These are phyloP conservation scores for Mormyrops boulengeri DNA, from an alignment of 2,797 vertebrate species.

Conservation along the genomic window DNA sequence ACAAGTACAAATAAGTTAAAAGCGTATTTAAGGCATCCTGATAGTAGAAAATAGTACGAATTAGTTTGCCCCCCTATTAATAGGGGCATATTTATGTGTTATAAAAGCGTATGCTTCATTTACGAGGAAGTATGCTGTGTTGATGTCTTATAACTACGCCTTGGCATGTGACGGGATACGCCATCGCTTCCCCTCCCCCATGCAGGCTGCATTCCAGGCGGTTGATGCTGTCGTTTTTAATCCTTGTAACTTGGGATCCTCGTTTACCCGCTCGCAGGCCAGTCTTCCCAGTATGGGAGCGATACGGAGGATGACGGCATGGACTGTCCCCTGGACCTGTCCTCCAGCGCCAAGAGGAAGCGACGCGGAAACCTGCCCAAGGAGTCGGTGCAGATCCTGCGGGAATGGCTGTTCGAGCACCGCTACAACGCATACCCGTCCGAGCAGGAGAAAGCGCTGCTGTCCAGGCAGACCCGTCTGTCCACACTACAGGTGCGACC, in stretches of 20 bases:
- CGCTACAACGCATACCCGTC: slow-evolving; percentile 96
- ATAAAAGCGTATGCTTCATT: neutral
- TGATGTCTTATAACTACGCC: neutral
- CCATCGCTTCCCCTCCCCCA: neutral
- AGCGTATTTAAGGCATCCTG: neutral
- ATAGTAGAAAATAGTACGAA: neutral
- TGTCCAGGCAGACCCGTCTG: slow-evolving; percentile 89
- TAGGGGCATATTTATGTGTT: neutral
- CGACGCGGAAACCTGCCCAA: slow-evolving; percentile 91
- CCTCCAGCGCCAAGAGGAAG: slow-evolving; percentile 83
- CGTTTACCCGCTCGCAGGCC: neutral
- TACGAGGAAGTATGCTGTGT: neutral
- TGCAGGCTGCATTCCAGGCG: neutral
- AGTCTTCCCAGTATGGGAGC: slow-evolving; percentile 63
- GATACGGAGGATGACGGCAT: slow-evolving; percentile 90
- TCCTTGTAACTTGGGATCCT: neutral
- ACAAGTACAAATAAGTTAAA: neutral
- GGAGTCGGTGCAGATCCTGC: slow-evolving; percentile 92
- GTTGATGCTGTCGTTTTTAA: neutral
- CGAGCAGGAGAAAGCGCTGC: slow-evolving; percentile 88
- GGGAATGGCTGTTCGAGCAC: slow-evolving; percentile 93
- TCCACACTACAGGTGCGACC: slow-evolving; percentile 88
- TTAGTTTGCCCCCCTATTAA: neutral
- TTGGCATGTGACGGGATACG: neutral
- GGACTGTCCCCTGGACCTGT: slow-evolving; percentile 88